These are phyloP conservation scores for Elephantulus edwardii DNA, from an alignment of 2,113 vertebrate species.

Conservation along the genomic window DNA sequence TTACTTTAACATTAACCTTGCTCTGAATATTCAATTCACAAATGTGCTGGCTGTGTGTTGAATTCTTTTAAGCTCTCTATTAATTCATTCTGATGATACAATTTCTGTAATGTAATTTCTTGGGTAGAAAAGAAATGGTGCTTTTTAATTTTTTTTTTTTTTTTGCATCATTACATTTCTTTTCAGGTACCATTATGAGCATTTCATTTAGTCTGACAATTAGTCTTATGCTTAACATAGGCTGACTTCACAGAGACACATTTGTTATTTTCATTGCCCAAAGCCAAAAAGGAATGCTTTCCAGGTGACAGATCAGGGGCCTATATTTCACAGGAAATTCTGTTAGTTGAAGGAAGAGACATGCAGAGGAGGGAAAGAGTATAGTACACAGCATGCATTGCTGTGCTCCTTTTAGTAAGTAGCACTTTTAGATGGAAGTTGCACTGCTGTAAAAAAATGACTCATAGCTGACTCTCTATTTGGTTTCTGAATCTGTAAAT, in stretches of 20 bases:
- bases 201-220: conserved; percentile 61
- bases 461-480: too few relatives aligned
- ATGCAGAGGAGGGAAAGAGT: not conserved
- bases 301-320: not conserved
- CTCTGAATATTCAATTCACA: conserved; percentile 48
- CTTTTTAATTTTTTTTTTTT: not conserved
- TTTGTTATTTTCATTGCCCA: conserved; percentile 76
- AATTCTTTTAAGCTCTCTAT: conserved; percentile 56
- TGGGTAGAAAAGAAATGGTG: conserved; percentile 64
- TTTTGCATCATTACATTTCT: conserved; percentile 69
- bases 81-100: conserved; percentile 77
- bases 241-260: conserved; percentile 68
- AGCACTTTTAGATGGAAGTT: not conserved
- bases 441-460: too few relatives aligned
- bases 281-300: conserved; percentile 70
- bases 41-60: conserved; percentile 51
- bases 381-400: too few relatives aligned
- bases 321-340: not conserved
- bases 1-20: conserved; percentile 24
- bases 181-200: conserved; percentile 72
- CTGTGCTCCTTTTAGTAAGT: not conserved
- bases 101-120: conserved; percentile 77
- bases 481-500: too few relatives aligned
- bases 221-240: conserved; percentile 77
- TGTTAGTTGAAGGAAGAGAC: not conserved